Base-by-base conservation (phyloP, 2,888 invertebrate genomes). In the Stramonita haemastoma region DNA sequence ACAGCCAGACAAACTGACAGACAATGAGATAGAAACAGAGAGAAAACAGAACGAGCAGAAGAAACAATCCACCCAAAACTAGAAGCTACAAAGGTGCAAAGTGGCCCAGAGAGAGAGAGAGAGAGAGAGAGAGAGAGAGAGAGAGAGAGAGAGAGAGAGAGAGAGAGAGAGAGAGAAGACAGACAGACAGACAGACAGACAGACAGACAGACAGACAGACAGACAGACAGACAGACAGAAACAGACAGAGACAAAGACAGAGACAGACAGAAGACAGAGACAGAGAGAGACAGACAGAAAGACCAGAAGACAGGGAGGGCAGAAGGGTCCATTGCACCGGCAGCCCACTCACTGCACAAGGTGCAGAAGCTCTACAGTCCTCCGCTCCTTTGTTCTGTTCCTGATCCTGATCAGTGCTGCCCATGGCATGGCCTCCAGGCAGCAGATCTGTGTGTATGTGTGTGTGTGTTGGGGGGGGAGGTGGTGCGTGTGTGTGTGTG, bases 51-150 rank as follows among this genome's bases (percentile, higher is more conserved):
- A 2, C 2, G 17, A 17, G 17, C 26, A 17, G 13, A 66, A 22
- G 1, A 66, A 66, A 22, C 13, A 22, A 26, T 66, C 26, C 66
- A 66, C 13, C 26, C 1, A 66, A n/a, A 66, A 66, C 46, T 5
- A 46, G n/a, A 2, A 13, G 66, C 17, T 26, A 66, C 19, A 66
- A 26, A 66, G 66, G 13, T 2, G 26, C 6, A 60, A 17, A 60
- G 60, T 15, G 60, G 13, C 6, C 17, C 19, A 13, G 66, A 66
- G 66, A 66, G 66, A 66, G 19, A 26, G 66, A 66, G 66, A 66
- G 66, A 66, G 66, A 66, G 66, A 66, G 66, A 66, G 66, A 66
- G 66, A 66, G 66, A 66, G 66, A 66, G 66, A 66, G 66, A 66
- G 66, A 66, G 46, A 46, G 46, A 46, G 8, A 46, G 46, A 46